Percentiles rank a stretch among this genome's conserved stretches.
Evolutionary conservation across 2,888 invertebrate genomes (phyloP).

Genomic region (Lycia hirtaria): DNA sequence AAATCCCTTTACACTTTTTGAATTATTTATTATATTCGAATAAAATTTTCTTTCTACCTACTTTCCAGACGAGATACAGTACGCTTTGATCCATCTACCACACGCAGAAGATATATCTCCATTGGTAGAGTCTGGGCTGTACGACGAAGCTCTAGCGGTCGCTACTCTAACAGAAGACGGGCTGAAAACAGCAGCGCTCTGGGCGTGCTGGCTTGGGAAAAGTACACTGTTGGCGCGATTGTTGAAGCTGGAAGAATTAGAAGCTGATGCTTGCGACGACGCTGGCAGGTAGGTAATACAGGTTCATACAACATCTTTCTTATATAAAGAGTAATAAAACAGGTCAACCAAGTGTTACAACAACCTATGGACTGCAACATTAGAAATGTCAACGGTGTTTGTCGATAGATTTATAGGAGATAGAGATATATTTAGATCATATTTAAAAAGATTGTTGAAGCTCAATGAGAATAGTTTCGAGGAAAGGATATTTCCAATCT

Average conservation of each 20-base stretch:
- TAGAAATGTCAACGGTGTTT: no score
- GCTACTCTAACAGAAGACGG: constrained; percentile 60
- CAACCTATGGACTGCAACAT: no score
- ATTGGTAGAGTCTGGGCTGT: constrained; percentile 71
- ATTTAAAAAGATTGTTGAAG: no score
- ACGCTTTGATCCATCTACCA: constrained; percentile 69
- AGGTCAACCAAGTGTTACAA: no score
- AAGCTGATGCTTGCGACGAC: constrained; percentile 87
- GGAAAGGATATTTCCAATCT: no score
- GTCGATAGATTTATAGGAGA: no score
- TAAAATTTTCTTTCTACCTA: constrained; percentile 12
- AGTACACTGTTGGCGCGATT: constrained; percentile 81
- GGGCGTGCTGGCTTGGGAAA: constrained; percentile 87
- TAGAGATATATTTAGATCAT: no score
- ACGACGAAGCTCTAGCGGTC: constrained; percentile 71
- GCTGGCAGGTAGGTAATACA: constrained; percentile 89
- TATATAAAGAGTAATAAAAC: no score
- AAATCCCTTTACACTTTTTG: no score
- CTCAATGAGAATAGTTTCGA: no score
- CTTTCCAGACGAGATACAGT: constrained; percentile 72
- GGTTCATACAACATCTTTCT: no score
- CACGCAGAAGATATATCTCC: constrained; percentile 75
- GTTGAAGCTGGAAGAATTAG: constrained; percentile 81
- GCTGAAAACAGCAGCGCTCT: constrained; percentile 82
- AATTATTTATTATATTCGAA: not conserved